Conservation (phyloP, 1,140 invertebrate genomes). For the Procambarus clarkii region DNA sequence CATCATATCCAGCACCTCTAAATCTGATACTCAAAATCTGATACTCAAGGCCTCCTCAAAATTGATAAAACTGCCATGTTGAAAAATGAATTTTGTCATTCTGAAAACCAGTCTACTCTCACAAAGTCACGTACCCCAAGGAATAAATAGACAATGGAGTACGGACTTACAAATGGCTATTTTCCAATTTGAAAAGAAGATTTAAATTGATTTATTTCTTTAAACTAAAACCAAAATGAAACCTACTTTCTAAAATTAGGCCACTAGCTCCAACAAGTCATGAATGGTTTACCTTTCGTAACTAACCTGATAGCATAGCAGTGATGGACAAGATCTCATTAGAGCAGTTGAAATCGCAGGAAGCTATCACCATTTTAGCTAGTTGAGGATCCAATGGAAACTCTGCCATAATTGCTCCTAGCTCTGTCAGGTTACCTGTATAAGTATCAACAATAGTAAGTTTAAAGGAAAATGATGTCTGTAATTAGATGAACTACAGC, state of each 20-base stretch:
- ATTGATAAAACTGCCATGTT: not conserved
- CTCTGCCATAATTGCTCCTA: slow-evolving; percentile 99
- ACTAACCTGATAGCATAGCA: slow-evolving; percentile 97
- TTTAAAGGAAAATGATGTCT: too few species aligned
- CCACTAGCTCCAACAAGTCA: not conserved
- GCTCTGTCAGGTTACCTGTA: slow-evolving; percentile 90
- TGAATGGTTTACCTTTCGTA: slow-evolving; percentile 49
- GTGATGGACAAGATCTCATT: slow-evolving; percentile 99
- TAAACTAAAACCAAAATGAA: not conserved
- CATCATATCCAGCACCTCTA: slow-evolving; percentile 36
- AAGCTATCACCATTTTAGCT: slow-evolving; percentile 96
- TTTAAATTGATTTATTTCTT: too few species aligned
- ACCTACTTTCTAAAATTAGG: not conserved
- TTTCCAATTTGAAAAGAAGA: too few species aligned
- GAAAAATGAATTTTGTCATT: not conserved
- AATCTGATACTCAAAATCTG: slow-evolving; percentile 47
- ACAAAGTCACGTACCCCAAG: not conserved
- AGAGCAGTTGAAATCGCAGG: slow-evolving; percentile 96
- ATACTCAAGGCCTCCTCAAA: not conserved
- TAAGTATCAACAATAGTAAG: not conserved
- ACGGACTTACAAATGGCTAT: too few species aligned
- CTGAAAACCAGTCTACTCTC: not conserved
- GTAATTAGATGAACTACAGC: too few species aligned
- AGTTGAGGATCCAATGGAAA: slow-evolving; percentile 99
- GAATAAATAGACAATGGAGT: too few species aligned